Evolutionary conservation across 1,140 invertebrate species (phyloP).

Genomic region (Bombyx mori): DNA sequence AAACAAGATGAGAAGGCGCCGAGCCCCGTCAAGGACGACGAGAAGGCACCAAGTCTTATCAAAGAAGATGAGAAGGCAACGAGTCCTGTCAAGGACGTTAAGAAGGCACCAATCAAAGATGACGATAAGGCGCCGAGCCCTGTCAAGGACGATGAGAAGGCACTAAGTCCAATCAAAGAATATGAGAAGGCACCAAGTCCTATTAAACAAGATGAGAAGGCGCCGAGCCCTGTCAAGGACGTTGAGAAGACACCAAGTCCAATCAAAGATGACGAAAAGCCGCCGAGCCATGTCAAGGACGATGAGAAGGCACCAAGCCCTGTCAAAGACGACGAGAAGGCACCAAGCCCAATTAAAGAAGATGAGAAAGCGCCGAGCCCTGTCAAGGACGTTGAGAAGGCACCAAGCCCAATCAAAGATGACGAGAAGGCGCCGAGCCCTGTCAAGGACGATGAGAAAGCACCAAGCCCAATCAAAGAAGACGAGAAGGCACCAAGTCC

Average conservation of each 20-base stretch:
- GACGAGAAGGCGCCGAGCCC: slow-evolving; percentile 9
- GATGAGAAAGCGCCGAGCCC: slow-evolving; percentile 6
- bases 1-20: no score
- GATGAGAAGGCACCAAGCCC: slow-evolving; percentile 6
- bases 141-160: no score
- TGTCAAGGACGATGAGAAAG: not conserved
- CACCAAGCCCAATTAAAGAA: slow-evolving; percentile 4
- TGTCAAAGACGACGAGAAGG: slow-evolving; percentile 1
- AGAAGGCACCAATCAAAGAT: no score
- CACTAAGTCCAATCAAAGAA: not conserved
- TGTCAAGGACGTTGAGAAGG: slow-evolving; percentile 11
- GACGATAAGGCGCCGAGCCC: no score
- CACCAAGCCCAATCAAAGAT: slow-evolving; percentile 8
- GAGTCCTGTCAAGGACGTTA: no score
- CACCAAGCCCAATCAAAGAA: slow-evolving; percentile 1
- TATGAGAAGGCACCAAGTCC: slow-evolving; percentile 6
- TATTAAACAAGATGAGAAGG: slow-evolving; percentile 11
- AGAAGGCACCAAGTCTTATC: no score
- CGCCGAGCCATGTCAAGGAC: slow-evolving; percentile 2
- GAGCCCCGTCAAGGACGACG: no score
- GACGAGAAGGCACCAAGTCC: slow-evolving; percentile 1
- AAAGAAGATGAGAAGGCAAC: no score
- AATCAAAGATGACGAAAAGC: slow-evolving; percentile 2
- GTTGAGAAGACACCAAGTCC: slow-evolving; percentile 11
- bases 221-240: slow-evolving; percentile 2